phyloP scores from a whole-genome alignment of 1,140 invertebrate species.

The Lamellibrachia luymesi region DNA sequence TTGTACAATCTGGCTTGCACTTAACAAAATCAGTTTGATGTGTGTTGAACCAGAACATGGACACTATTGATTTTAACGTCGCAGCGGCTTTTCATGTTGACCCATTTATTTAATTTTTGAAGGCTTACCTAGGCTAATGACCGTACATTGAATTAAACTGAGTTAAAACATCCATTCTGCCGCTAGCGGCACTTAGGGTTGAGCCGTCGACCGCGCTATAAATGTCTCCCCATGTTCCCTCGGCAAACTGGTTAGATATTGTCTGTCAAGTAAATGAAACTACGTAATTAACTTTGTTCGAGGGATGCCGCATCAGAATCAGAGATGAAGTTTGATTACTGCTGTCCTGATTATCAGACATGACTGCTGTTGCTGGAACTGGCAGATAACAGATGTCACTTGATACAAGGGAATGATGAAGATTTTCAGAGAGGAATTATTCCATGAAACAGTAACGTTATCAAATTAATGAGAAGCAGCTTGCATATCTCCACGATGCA shows the following conservation, averaged over 20 bases:
- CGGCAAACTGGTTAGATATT: neutral
- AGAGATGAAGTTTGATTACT: neutral
- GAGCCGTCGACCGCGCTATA: neutral
- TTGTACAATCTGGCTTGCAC: neutral
- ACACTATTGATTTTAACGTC: neutral
- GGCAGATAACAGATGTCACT: neutral
- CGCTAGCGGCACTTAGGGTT: neutral
- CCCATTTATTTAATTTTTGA: neutral
- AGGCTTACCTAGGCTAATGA: neutral
- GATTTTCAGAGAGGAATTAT: neutral
- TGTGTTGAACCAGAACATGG: neutral
- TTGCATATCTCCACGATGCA: neutral
- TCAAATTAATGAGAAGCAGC: neutral
- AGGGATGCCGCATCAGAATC: neutral
- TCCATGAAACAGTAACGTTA: neutral
- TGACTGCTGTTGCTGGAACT: neutral
- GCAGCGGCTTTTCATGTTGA: neutral
- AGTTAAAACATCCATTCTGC: neutral
- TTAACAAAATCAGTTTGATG: neutral
- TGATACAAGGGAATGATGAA: neutral
- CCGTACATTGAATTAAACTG: neutral
- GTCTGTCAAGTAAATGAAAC: neutral
- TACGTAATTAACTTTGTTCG: constrained; percentile 1
- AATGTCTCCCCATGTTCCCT: neutral
- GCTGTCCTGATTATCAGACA: neutral